These are phyloP conservation scores for Fregetta grallaria DNA, from an alignment of 2,113 vertebrate genomes.

Conservation along the genomic window DNA sequence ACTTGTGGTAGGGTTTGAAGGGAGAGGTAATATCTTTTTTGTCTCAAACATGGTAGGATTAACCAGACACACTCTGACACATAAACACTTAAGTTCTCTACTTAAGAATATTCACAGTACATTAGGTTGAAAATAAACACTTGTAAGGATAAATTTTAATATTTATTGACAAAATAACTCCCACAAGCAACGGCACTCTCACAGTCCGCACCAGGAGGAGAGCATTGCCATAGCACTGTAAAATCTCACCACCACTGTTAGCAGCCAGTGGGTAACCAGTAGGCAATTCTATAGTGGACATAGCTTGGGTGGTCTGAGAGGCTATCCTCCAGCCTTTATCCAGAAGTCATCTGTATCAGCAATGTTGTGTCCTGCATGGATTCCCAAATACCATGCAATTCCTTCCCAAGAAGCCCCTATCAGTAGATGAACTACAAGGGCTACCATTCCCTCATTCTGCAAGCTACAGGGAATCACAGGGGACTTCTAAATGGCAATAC, in stretches of 20 bases:
- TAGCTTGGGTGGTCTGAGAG: neutral
- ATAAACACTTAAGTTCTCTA: neutral
- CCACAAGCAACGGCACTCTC: neutral
- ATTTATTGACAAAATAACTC: neutral
- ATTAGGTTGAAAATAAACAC: neutral
- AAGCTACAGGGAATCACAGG: neutral
- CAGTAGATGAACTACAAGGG: neutral
- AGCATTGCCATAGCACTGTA: neutral
- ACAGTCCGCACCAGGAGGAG: neutral
- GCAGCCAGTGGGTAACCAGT: neutral
- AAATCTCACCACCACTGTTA: neutral
- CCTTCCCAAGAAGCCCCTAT: neutral
- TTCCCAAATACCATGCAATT: neutral
- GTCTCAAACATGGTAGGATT: neutral
- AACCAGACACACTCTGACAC: neutral
- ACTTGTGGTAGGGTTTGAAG: neutral
- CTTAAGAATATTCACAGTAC: neutral
- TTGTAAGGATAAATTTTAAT: neutral
- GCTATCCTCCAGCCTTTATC: neutral
- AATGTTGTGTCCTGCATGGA: neutral
- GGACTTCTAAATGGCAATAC: neutral
- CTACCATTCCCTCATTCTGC: neutral
- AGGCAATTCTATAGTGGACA: rapidly evolving
- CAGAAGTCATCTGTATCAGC: neutral
- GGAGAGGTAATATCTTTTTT: neutral